Evolutionary conservation across 2,888 invertebrate genomes (phyloP).

Genomic region (Tholera decimalis): DNA sequence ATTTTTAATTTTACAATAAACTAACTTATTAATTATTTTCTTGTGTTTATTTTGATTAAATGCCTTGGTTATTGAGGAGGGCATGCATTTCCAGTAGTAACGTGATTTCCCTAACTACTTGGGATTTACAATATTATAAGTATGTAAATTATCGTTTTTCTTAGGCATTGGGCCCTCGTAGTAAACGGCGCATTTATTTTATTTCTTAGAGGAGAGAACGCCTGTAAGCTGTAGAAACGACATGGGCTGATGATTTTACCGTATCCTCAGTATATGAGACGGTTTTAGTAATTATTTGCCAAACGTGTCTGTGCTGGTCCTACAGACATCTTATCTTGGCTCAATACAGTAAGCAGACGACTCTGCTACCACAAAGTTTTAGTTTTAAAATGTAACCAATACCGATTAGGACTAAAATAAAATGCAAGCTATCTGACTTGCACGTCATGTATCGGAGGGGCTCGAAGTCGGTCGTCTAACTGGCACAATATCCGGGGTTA

Average conservation of each 20-base stretch:
- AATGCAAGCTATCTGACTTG: conserved; percentile 36
- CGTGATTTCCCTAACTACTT: too few species aligned
- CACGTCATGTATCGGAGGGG: conserved; percentile 51
- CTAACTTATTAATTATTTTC: neutral
- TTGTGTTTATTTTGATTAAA: neutral
- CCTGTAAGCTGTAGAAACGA: neutral
- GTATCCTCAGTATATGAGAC: neutral
- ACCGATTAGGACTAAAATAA: conserved; percentile 31
- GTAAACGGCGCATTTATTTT: too few species aligned
- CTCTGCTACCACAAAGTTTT: neutral
- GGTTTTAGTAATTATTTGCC: neutral
- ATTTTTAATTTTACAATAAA: neutral
- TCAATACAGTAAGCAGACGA: neutral
- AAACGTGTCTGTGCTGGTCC: neutral
- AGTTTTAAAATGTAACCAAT: neutral
- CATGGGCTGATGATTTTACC: neutral
- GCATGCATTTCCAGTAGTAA: too few species aligned
- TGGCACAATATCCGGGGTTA: conserved; percentile 79
- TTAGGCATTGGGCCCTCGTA: too few species aligned
- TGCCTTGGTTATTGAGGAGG: neutral
- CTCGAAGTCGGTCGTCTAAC: conserved; percentile 68
- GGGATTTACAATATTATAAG: too few species aligned
- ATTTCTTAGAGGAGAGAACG: too few species aligned
- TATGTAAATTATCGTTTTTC: too few species aligned
- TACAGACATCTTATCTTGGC: neutral